These are phyloP conservation scores for Nomada hirtipes DNA, from an alignment of 2,888 invertebrate species.

Conservation along the genomic window DNA sequence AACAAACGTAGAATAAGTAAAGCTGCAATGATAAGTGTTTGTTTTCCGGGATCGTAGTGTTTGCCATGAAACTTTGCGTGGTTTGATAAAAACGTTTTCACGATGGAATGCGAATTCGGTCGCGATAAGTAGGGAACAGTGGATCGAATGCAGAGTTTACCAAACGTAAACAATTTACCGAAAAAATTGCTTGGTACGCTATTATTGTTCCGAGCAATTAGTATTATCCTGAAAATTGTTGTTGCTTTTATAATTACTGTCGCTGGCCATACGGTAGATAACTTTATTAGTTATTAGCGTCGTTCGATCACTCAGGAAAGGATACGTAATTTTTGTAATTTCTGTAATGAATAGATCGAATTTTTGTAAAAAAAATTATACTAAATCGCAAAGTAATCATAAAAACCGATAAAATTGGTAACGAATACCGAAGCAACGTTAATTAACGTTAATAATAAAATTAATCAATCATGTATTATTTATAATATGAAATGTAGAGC, in stretches of 20 bases:
- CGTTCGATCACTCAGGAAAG: slow-evolving; percentile 7
- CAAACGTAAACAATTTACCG: slow-evolving; percentile 12
- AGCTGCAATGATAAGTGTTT: slow-evolving; percentile 21
- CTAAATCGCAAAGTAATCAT: not conserved
- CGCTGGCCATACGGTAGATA: slow-evolving; percentile 22
- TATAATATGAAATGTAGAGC: not conserved
- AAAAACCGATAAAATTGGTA: not conserved
- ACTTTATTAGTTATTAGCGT: slow-evolving; percentile 29
- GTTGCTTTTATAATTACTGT: slow-evolving; percentile 37
- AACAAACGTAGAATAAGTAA: not conserved
- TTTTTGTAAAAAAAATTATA: not conserved
- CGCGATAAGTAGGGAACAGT: not conserved
- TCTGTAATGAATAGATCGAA: not conserved
- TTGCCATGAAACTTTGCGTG: slow-evolving; percentile 2
- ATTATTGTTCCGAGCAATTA: slow-evolving; percentile 1
- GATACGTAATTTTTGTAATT: too few relatives aligned
- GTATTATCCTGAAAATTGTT: slow-evolving; percentile 15
- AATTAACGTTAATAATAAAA: too few relatives aligned
- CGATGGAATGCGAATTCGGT: not conserved
- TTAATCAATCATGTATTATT: not conserved
- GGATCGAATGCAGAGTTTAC: not conserved
- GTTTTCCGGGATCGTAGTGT: not conserved
- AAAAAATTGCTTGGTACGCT: slow-evolving; percentile 15
- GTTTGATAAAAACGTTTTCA: slow-evolving; percentile 21
- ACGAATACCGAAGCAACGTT: not conserved